Percentiles rank a stretch among this genome's conserved stretches.
phyloP scores from a whole-genome alignment of 2,888 invertebrate species.

The Pseudanteris insignis region DNA sequence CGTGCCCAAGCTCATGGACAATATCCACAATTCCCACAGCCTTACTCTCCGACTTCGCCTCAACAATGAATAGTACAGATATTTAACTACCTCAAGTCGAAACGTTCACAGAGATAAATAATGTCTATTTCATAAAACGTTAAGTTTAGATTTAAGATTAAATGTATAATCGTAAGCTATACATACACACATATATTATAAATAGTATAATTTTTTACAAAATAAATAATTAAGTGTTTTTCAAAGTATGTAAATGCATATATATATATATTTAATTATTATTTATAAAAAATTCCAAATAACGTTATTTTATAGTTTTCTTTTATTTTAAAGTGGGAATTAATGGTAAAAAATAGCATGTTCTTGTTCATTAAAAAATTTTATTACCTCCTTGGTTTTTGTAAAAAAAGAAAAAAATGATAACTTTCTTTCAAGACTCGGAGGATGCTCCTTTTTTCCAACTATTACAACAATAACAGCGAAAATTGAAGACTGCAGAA shows the following conservation, averaged over 20 bases:
- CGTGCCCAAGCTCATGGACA: neutral
- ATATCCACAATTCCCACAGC: neutral
- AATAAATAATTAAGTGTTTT: too few relatives aligned
- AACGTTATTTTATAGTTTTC: too few relatives aligned
- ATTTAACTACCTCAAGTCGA: slow-evolving; percentile 15
- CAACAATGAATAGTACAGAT: neutral
- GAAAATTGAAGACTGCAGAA: slow-evolving; percentile 34
- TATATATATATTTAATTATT: too few relatives aligned
- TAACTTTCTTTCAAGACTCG: slow-evolving; percentile 2
- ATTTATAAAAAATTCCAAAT: too few relatives aligned
- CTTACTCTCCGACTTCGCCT: neutral
- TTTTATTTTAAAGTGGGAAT: too few relatives aligned
- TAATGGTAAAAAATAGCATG: too few relatives aligned
- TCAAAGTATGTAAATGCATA: too few relatives aligned
- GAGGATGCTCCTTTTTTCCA: slow-evolving; percentile 18
- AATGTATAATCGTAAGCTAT: too few relatives aligned
- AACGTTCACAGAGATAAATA: slow-evolving; percentile 10
- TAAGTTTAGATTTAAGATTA: too few relatives aligned
- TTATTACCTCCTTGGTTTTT: slow-evolving; percentile 22
- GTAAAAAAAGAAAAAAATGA: slow-evolving; percentile 25
- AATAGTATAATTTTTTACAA: too few relatives aligned
- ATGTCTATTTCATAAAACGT: too few relatives aligned
- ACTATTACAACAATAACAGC: slow-evolving; percentile 40
- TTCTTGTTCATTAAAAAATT: slow-evolving; percentile 39
- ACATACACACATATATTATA: too few relatives aligned